Evolutionary conservation across 2,797 vertebrate genomes (phyloP), one percentile per base, ranked within the genome.

Genomic region (Pitangus sulphuratus): DNA sequence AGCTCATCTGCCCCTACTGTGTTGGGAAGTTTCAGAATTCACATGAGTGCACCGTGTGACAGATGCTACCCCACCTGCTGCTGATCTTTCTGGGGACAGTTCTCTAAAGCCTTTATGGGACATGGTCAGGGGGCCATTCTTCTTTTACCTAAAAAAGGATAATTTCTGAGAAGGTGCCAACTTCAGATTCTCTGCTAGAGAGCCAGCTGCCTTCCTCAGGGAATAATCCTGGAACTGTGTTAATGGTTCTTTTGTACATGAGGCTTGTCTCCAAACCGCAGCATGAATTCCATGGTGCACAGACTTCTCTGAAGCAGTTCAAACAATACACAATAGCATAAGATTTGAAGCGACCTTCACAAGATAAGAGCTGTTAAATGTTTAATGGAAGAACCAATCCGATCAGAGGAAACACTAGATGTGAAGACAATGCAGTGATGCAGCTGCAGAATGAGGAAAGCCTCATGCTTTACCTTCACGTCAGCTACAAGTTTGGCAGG

Each of bases 101-200:
- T 70, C 78, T 87, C 75, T 58, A 84, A 82, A 83, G 75, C 9
- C 42, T 56, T 79, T 84, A 69, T 28, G 31, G 58, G 84, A 75
- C 64, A 57, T 58, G n/a, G 17, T 69, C 37, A 84, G 72, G 12
- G 12, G 39, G 20, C 42, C 69, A 61, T 81, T 87, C 60, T 88
- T 31, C 17, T 86, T 81, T 75, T 47, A 75, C n/a, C 50, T 71
- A 86, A 75, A 93, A 69, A 62, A 65, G 61, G 28, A 9, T 72
- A 33, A 88, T 92, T 91, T 92, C 53, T 75, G 68, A 91, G 75
- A 85, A 71, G 40, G 8, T 80, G 69, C 17, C 84, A 84, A 87
- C 57, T 90, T 87, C 19, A 70, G 50, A 88, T 88, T 26, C 53
- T 78, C 56, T 78, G 64, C 45, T 83, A 83, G 39, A 42, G 24